phyloP scores from a whole-genome alignment of 2,797 vertebrate species.

The Mormyrops boulengeri region DNA sequence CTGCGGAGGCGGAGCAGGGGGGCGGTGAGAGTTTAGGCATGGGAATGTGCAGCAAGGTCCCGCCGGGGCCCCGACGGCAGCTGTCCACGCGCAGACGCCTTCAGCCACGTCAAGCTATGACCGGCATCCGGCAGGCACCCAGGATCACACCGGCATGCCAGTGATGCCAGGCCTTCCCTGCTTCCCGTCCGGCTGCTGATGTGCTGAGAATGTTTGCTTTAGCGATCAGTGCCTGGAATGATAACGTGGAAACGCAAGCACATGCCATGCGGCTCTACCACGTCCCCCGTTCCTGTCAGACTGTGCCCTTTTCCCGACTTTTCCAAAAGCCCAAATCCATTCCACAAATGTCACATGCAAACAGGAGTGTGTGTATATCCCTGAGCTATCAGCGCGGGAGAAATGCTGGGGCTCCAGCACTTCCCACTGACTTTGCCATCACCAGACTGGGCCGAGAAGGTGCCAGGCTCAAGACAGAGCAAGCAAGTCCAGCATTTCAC shows the following conservation, averaged over 20 bases:
- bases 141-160: slow-evolving; percentile 48
- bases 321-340: background rate
- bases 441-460: background rate
- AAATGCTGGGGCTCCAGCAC: background rate
- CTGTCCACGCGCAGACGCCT: slow-evolving; percentile 70
- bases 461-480: background rate
- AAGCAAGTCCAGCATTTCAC: background rate
- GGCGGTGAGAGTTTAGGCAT: background rate
- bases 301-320: background rate
- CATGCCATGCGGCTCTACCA: background rate
- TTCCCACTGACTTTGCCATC: background rate
- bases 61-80: slow-evolving; percentile 57
- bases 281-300: background rate
- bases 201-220: slow-evolving; percentile 36
- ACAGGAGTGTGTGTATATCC: background rate
- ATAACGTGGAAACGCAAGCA: slow-evolving; percentile 41
- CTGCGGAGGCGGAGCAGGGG: slow-evolving; percentile 28
- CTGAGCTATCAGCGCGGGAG: background rate
- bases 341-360: background rate
- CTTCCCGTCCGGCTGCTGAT: slow-evolving; percentile 29
- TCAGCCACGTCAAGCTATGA: slow-evolving; percentile 60
- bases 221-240: slow-evolving; percentile 39
- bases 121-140: slow-evolving; percentile 56
- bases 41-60: slow-evolving; percentile 36
- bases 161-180: slow-evolving; percentile 49